Evolutionary conservation across 2,888 invertebrate species (phyloP), one percentile per base, ranked within the genome.

Genomic region (Drosophila anomelani): DNA sequence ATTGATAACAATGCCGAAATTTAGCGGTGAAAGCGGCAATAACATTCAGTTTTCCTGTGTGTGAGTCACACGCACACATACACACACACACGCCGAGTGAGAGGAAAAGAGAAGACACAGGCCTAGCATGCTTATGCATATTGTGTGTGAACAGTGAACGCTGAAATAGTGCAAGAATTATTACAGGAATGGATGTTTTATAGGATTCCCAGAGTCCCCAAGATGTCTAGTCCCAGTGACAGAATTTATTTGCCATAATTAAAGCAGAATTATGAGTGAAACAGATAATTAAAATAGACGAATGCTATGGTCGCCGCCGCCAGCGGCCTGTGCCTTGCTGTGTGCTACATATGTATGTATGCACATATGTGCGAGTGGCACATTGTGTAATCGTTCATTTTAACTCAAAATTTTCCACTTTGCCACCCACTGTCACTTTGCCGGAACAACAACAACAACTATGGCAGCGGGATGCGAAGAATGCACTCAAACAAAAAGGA

Each of bases 341-440:
- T 23, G 26, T 5, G 26, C 26, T 15, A 46, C 26, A 47, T 47
- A 29, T 46, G 46, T 47, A 29, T 46, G 46, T 12, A 46, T 46
- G 26, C n/a, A 29, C n/a, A 34, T 51, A 54, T 54, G 23, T 23
- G 53, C 53, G 53, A 41, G 51, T 59, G 13, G 51, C 41, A 68
- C 59, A 81, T 81, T 87, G 80, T 82, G 83, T 86, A 86, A 81
- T 81, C 72, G 60, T 32, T 34, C 39, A 69, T 56, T 68, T 41
- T 34, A 62, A 70, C 73, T 70, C n/a, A 38, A 44, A 60, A 53
- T 36, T 57, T 43, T 69, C 55, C 64, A 54, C 44, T 44, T 43
- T 17, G 29, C 49, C 47, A 47, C 55, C 47, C 41, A 53, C 67
- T 64, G 67, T 64, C 41, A 51, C 34, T 71, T 59, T 49, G 71